Conservation (phyloP, 2,797 vertebrate genomes). For the Myotis daubentonii region DNA sequence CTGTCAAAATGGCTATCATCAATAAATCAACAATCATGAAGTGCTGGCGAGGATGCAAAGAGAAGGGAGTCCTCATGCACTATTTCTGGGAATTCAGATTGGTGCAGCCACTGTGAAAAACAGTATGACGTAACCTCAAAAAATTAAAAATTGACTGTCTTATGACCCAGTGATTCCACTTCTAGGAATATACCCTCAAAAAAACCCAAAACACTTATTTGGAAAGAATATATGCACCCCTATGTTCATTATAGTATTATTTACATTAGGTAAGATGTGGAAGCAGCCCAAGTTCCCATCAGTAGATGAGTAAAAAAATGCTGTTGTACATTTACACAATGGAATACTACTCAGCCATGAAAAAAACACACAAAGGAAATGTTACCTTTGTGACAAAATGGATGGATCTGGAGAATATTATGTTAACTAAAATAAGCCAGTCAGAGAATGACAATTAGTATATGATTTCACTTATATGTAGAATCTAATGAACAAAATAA, state of each 20-base stretch:
- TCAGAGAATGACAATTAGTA: neutral
- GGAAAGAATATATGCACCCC: neutral
- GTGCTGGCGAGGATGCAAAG: neutral
- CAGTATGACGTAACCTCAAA: neutral
- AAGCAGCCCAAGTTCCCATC: neutral
- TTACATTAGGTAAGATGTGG: neutral
- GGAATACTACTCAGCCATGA: neutral
- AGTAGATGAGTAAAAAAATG: neutral
- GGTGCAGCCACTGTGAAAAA: neutral
- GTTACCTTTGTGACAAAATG: neutral
- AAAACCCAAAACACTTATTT: neutral
- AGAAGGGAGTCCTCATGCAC: neutral
- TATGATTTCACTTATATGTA: neutral
- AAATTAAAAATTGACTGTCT: neutral
- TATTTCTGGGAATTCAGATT: neutral
- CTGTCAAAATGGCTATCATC: neutral
- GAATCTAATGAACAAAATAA: neutral
- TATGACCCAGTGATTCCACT: neutral
- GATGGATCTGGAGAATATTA: neutral
- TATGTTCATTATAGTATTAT: neutral
- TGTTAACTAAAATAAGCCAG: neutral
- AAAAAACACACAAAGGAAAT: neutral
- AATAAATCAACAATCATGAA: neutral
- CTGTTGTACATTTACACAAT: neutral
- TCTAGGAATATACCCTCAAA: neutral